phyloP scores from a whole-genome alignment of 2,888 invertebrate species.

The Monochamus alternatus region DNA sequence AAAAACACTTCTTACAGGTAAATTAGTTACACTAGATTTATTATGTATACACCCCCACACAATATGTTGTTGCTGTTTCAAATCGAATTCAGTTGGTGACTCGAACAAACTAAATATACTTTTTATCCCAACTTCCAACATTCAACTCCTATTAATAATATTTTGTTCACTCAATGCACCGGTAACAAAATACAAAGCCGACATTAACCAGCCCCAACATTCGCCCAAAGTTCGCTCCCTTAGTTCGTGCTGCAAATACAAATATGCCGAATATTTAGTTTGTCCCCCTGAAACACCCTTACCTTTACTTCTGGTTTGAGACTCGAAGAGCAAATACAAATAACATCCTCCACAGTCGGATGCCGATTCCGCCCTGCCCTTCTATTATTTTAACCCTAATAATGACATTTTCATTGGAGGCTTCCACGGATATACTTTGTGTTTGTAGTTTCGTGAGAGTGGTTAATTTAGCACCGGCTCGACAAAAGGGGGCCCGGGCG shows the following conservation, averaged over 20 bases:
- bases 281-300: not conserved
- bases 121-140: too few relatives aligned
- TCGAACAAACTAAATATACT: too few relatives aligned
- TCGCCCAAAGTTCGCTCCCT: not conserved
- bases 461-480: constrained; percentile 33
- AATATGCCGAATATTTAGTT: not conserved
- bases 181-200: not conserved
- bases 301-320: not conserved
- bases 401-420: constrained; percentile 26
- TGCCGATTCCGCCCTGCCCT: not conserved
- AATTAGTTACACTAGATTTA: too few relatives aligned
- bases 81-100: too few relatives aligned
- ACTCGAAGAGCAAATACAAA: constrained; percentile 1
- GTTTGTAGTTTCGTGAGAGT: constrained; percentile 32
- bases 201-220: not conserved
- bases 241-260: not conserved
- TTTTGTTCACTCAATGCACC: too few relatives aligned
- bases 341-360: constrained; percentile 7
- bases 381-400: constrained; percentile 16
- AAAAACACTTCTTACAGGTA: too few relatives aligned
- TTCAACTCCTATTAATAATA: too few relatives aligned
- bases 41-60: too few relatives aligned
- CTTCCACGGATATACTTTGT: constrained; percentile 14
- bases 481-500: constrained; percentile 18
- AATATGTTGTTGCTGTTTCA: too few relatives aligned